Evolutionary conservation across 2,113 vertebrate genomes (phyloP).

Genomic region (Heterotilapia buettikoferi): DNA sequence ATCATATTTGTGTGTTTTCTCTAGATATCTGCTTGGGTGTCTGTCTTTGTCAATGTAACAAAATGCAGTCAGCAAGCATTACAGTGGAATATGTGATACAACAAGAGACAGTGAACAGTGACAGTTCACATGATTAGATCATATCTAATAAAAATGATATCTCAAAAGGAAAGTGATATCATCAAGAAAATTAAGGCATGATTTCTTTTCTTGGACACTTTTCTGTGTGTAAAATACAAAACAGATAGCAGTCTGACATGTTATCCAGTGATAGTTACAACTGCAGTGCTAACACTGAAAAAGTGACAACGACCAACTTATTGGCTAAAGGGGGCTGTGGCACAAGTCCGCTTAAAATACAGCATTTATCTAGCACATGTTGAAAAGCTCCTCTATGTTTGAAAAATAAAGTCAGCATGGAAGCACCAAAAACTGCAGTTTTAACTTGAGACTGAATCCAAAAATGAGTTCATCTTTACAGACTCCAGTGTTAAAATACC

Average conservation of each 20-base stretch:
- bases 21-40: conserved; percentile 15
- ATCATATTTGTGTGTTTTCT: conserved; percentile 28
- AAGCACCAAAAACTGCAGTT: not conserved
- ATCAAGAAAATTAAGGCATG: not conserved
- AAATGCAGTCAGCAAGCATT: not conserved
- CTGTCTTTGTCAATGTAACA: conserved; percentile 27
- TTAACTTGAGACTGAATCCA: not conserved
- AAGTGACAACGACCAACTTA: not conserved
- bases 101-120: not conserved
- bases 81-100: not conserved
- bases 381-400: not conserved
- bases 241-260: not conserved
- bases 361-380: not conserved
- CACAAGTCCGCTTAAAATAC: accelerated
- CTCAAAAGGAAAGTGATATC: not conserved
- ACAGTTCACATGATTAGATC: not conserved
- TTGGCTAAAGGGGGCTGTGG: not conserved
- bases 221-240: not conserved
- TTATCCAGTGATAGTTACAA: not conserved
- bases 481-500: not conserved
- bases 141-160: not conserved
- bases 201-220: not conserved
- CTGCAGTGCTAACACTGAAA: not conserved
- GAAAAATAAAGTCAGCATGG: not conserved
- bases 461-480: not conserved